Evolutionary conservation across 2,113 vertebrate genomes (phyloP).

Genomic region (Myotis lucifugus): DNA sequence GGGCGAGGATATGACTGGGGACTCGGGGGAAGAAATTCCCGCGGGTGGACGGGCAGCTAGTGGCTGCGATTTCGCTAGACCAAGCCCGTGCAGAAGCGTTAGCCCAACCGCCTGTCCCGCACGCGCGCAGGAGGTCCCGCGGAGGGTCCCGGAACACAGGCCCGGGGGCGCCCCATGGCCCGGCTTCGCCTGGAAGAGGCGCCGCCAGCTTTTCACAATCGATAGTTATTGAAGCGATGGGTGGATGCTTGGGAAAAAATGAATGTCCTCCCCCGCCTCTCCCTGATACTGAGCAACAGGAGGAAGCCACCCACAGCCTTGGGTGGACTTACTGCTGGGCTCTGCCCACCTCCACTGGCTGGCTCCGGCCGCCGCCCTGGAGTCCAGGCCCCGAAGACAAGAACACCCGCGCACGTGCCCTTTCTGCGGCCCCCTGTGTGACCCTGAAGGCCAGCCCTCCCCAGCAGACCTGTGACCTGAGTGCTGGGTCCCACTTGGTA

Average conservation of each 20-base stretch:
- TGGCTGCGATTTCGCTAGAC: neutral
- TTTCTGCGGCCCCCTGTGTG: neutral
- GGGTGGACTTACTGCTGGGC: neutral
- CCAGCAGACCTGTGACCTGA: neutral
- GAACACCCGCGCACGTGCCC: neutral
- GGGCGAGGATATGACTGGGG: neutral
- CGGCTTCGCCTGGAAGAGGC: neutral
- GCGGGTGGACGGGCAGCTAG: neutral
- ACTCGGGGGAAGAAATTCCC: neutral
- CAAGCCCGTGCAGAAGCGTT: neutral
- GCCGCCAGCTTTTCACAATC: constrained; percentile 29
- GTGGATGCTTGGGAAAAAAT: constrained; percentile 42
- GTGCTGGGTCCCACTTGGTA: neutral
- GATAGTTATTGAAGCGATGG: constrained; percentile 36
- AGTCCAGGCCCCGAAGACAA: neutral
- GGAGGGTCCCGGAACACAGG: neutral
- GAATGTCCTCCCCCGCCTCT: constrained; percentile 49
- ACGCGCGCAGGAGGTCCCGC: neutral
- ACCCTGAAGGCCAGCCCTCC: neutral
- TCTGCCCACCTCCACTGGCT: neutral
- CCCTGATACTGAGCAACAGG: constrained; percentile 62
- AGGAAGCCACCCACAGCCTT: constrained; percentile 63
- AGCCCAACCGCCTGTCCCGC: neutral
- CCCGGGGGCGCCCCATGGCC: too few relatives aligned
- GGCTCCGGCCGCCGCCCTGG: neutral